Evolutionary conservation across 2,113 vertebrate genomes (phyloP).

Genomic region (Euleptes europaea): DNA sequence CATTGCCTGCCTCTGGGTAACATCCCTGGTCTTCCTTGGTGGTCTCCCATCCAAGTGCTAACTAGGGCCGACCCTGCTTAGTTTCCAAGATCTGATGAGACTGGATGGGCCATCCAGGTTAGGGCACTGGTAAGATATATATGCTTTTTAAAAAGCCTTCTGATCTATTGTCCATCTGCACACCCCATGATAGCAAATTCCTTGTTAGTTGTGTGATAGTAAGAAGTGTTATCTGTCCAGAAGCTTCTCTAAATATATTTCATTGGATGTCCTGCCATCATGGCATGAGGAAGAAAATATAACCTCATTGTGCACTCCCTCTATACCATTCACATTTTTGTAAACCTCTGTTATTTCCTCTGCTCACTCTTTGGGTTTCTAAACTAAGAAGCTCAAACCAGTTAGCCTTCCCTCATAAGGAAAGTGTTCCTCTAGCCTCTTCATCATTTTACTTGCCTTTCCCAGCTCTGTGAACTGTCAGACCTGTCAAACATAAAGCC

Average conservation of each 20-base stretch:
- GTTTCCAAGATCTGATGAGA: no score
- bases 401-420: conserved; percentile 21
- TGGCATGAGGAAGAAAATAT: neutral
- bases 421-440: conserved; percentile 16
- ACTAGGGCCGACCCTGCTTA: no score
- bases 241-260: neutral
- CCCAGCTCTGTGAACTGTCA: conserved; percentile 22
- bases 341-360: neutral
- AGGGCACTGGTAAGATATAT: no score
- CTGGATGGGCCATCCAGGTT: no score
- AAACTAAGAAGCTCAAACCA: conserved; percentile 10
- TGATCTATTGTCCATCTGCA: neutral
- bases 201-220: neutral
- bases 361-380: neutral
- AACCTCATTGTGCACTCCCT: neutral
- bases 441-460: conserved; percentile 31
- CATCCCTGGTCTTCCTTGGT: no score
- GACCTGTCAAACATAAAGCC: conserved; percentile 29
- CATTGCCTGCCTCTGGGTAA: no score
- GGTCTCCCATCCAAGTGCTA: no score
- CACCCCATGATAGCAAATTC: neutral
- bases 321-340: neutral
- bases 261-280: neutral
- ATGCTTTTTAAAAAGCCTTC: no score
- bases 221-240: neutral